Evolutionary conservation across 1,140 invertebrate genomes (phyloP), one percentile per base, ranked within the genome.

Genomic region (Oedothorax gibbosus): DNA sequence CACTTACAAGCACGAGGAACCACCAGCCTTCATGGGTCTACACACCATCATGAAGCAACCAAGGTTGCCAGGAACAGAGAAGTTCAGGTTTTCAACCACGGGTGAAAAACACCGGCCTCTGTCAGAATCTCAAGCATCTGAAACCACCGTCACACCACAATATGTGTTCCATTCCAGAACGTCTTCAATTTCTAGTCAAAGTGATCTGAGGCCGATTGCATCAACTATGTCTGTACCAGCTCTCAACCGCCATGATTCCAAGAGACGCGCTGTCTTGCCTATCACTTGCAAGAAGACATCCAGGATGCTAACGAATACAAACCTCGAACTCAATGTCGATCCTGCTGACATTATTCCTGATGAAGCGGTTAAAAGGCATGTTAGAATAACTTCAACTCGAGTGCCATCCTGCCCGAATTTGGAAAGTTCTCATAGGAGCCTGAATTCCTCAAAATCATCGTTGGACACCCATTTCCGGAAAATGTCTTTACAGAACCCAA

Each of bases 221-320:
- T n/a, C 79, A 35, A 73, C 80, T 56, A n/a, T 65, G 35, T 84
- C 82, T 49, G 51, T 77, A 12, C 71, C 71, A 20, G 20, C n/a
- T 2, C 50, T 84, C 14, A 84, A 68, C 21, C 82, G 82, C 64
- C 75, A 53, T 53, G 82, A 84, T 57, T 76, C 73, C 35, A 84
- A 20, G 51, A 65, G 82, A 57, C 50, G 73, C 49, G 72, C 82
- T 60, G 82, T 84, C 11, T 56, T 84, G 14, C 82, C 82, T 18
- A 84, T 84, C n/a, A 84, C 82, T 20, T 76, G 82, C 35, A 76
- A 77, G 15, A 84, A 84, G 54, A 84, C 82, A 4, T 84, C 82
- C 8, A 56, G 82, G 50, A 77, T 84, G 82, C 51, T 84, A 14
- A 84, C 51, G 7, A 84, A 84, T 54, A 84, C 82, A 8, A 84